A percentile compares a stretch with the other conserved stretches of the same genome.
phyloP scores from a whole-genome alignment of 1,140 invertebrate species.

The Diprion similis region DNA sequence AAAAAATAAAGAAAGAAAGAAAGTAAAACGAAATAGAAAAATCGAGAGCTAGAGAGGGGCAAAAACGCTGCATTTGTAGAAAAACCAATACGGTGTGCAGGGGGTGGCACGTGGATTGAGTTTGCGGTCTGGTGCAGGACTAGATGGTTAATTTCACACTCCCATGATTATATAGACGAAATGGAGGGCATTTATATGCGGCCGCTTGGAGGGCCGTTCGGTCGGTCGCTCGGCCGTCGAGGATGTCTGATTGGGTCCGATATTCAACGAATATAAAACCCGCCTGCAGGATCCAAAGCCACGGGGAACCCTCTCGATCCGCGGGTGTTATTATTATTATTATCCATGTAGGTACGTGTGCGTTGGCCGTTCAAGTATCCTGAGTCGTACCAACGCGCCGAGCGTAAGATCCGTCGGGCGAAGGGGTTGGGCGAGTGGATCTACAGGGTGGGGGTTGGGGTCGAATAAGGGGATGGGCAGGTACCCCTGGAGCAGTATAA shows the following conservation, averaged over 20 bases:
- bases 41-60: neutral
- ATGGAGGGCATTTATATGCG: conserved; percentile 55
- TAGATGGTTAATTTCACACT: conserved; percentile 59
- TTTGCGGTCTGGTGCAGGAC: conserved; percentile 51
- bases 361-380: neutral
- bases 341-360: neutral
- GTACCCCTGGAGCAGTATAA: conserved; percentile 20
- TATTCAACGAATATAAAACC: conserved; percentile 36
- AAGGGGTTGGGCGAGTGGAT: neutral
- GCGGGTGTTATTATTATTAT: neutral
- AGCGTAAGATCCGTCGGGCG: too few species aligned
- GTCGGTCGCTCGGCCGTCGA: neutral
- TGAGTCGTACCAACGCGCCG: neutral
- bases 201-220: conserved; percentile 28
- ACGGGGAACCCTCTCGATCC: conserved; percentile 10
- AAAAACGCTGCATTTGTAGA: neutral
- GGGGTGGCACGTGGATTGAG: conserved; percentile 11
- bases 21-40: too few species aligned
- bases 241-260: conserved; percentile 48
- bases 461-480: neutral
- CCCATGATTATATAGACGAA: conserved; percentile 57
- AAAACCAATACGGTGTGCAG: neutral
- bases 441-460: neutral
- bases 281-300: neutral
- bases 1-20: too few species aligned